Conservation (phyloP, 2,797 vertebrate species). For the Manis crassicaudata region DNA sequence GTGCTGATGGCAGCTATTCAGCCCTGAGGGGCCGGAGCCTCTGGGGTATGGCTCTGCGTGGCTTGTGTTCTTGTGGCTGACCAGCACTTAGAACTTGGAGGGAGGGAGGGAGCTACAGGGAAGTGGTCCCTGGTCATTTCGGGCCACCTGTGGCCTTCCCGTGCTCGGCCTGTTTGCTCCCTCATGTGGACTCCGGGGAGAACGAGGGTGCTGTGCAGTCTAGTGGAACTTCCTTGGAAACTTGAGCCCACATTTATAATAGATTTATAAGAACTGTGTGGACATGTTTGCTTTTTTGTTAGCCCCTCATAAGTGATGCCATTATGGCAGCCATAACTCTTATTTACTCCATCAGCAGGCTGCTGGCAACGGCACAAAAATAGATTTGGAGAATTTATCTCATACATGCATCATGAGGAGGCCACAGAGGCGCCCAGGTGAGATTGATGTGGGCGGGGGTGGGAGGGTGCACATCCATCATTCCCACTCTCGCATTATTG, state of each 20-base stretch:
- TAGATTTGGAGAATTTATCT: constrained; percentile 89
- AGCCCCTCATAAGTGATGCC: constrained; percentile 85
- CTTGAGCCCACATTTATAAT: constrained; percentile 69
- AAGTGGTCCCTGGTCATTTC: neutral
- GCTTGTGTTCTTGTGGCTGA: neutral
- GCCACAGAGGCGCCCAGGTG: constrained; percentile 78
- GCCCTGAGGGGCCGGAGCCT: neutral
- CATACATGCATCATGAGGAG: constrained; percentile 81
- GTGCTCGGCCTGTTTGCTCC: neutral
- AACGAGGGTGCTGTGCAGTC: neutral
- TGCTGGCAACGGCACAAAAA: constrained; percentile 86
- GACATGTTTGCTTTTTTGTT: constrained; percentile 83
- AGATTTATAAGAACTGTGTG: constrained; percentile 84
- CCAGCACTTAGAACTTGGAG: neutral
- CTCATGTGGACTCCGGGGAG: neutral
- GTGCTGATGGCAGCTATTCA: neutral
- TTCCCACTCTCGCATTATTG: constrained; percentile 58
- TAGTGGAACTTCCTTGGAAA: constrained; percentile 51
- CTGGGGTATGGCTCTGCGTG: accelerated
- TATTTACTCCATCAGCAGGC: constrained; percentile 85
- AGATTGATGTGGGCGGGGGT: constrained; percentile 78
- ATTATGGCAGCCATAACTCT: constrained; percentile 87
- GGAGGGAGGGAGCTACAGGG: neutral
- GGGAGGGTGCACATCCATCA: constrained; percentile 54
- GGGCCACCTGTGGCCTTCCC: neutral